Evolutionary conservation across 2,797 vertebrate species (phyloP).

Genomic region (Margarornis squamiger): DNA sequence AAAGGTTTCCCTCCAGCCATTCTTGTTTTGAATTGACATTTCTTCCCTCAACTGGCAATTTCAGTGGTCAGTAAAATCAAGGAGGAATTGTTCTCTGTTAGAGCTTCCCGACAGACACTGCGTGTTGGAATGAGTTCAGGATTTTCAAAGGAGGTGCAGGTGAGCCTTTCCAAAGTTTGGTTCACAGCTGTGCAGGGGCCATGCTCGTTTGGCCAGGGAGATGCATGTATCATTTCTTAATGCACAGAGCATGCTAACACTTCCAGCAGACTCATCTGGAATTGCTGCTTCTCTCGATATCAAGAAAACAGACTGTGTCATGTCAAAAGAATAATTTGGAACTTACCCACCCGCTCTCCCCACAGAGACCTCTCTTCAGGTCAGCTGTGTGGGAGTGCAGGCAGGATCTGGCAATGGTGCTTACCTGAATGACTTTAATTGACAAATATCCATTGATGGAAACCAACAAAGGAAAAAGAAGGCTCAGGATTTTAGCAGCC

Average conservation of each 20-base stretch:
- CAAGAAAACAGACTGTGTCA: background rate
- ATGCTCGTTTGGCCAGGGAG: background rate
- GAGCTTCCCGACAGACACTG: background rate
- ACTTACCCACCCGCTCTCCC: background rate
- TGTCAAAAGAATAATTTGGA: background rate
- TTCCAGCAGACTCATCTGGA: background rate
- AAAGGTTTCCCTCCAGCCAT: background rate
- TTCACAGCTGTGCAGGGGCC: background rate
- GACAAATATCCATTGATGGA: background rate
- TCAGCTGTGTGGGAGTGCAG: background rate
- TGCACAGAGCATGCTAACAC: background rate
- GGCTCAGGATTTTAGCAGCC: background rate
- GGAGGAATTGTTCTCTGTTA: background rate
- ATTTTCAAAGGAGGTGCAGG: background rate
- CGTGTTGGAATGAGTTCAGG: background rate
- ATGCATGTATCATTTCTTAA: background rate
- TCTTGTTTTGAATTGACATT: background rate
- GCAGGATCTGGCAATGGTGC: background rate
- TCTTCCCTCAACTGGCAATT: background rate
- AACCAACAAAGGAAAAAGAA: background rate
- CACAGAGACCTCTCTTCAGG: background rate
- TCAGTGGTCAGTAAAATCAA: background rate
- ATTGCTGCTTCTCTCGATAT: background rate
- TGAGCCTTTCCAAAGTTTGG: background rate
- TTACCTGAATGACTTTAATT: background rate